Percentiles rank a stretch among this genome's conserved stretches.
These are phyloP conservation scores for Oreochromis spilurus DNA, from an alignment of 2,113 vertebrate genomes.

Conservation along the genomic window DNA sequence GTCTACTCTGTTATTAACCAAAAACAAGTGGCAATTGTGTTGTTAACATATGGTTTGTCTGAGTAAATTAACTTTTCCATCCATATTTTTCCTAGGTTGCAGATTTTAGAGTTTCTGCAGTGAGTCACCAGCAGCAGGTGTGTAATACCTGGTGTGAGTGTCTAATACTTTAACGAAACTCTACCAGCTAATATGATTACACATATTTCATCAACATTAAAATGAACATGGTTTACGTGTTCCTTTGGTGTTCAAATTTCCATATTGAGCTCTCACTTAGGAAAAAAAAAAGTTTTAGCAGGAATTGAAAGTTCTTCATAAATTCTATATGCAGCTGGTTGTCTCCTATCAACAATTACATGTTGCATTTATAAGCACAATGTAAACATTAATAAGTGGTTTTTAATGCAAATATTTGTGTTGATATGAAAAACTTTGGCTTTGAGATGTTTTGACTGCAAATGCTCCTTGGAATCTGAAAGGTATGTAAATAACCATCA, in stretches of 20 bases:
- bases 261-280: not conserved
- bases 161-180: not conserved
- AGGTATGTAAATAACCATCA: not conserved
- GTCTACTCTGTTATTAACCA: not conserved
- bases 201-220: not conserved
- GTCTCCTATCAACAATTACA: not conserved
- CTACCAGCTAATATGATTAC: not conserved
- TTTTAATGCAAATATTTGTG: not conserved
- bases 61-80: not conserved
- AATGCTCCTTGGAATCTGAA: not conserved
- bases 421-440: not conserved
- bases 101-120: not conserved
- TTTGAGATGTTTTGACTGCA: not conserved
- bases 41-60: not conserved
- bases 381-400: not conserved
- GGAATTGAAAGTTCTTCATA: not conserved
- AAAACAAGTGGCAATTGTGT: not conserved
- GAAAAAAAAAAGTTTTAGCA: not conserved
- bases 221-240: not conserved
- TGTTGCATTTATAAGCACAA: not conserved
- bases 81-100: not conserved
- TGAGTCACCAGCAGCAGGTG: constrained; percentile 1
- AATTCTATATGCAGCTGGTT: not conserved
- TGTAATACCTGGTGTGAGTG: not conserved
- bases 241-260: not conserved